These are phyloP conservation scores for Rhadinocentrus ornatus DNA, from an alignment of 2,797 vertebrate genomes.

Conservation along the genomic window DNA sequence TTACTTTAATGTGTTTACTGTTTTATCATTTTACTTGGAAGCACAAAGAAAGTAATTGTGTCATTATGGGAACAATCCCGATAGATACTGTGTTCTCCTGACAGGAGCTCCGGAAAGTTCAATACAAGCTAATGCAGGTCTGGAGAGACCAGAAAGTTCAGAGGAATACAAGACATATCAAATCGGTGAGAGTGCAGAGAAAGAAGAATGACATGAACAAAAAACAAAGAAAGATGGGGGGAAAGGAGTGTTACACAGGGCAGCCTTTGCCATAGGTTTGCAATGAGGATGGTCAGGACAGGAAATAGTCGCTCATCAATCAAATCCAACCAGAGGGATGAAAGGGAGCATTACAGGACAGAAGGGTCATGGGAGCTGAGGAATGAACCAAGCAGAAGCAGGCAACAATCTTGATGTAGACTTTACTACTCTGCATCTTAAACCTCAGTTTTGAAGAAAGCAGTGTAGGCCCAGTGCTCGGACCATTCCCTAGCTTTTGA, in stretches of 20 bases:
- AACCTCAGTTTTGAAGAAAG: constrained; percentile 44
- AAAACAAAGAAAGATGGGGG: constrained; percentile 41
- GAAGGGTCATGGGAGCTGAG: constrained; percentile 41
- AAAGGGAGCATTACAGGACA: constrained; percentile 48
- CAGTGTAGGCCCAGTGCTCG: constrained; percentile 22
- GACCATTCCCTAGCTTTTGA: constrained; percentile 34
- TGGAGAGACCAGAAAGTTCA: constrained; percentile 57
- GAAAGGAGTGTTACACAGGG: constrained; percentile 62
- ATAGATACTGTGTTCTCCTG: constrained; percentile 30
- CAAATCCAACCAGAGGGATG: constrained; percentile 58
- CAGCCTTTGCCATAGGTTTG: constrained; percentile 64
- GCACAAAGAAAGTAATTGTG: constrained; percentile 15
- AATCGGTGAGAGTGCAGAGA: constrained; percentile 34
- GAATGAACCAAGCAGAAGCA: constrained; percentile 54
- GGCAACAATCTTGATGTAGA: constrained; percentile 45
- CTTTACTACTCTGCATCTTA: constrained; percentile 60
- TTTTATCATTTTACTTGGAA: background rate
- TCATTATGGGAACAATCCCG: constrained; percentile 34
- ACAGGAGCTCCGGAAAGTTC: constrained; percentile 39
- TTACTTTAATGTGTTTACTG: background rate
- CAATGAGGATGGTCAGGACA: constrained; percentile 62
- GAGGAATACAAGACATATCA: constrained; percentile 28
- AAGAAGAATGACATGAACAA: constrained; percentile 31
- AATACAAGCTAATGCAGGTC: constrained; percentile 54
- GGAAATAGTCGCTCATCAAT: constrained; percentile 82